Conservation (phyloP, 1,140 invertebrate species). For the Drosophila takahashii region DNA sequence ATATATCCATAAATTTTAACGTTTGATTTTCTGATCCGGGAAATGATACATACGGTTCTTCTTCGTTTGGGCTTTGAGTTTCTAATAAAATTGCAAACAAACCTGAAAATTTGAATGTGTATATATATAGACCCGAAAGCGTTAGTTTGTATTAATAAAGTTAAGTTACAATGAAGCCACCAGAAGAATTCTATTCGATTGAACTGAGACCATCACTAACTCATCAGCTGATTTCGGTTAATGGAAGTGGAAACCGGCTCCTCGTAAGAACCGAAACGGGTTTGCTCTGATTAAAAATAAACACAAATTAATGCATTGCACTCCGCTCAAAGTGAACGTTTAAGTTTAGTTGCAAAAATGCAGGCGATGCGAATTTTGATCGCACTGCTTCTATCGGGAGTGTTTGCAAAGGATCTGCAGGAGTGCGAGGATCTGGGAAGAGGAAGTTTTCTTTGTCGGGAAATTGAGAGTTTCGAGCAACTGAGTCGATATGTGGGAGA, state of each 20-base stretch:
- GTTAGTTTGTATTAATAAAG: too few relatives aligned
- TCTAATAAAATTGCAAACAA: too few relatives aligned
- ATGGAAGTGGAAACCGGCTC: slow-evolving; percentile 40
- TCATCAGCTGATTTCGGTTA: slow-evolving; percentile 6
- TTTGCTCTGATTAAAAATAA: slow-evolving; percentile 53
- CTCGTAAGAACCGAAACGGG: slow-evolving; percentile 31
- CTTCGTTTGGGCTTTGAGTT: too few relatives aligned
- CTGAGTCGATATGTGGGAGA: slow-evolving; percentile 33
- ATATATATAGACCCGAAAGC: too few relatives aligned
- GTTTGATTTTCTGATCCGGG: too few relatives aligned
- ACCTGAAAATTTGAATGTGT: too few relatives aligned
- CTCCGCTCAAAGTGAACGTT: neutral
- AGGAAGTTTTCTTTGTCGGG: slow-evolving; percentile 42
- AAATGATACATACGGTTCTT: too few relatives aligned
- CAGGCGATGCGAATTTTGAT: slow-evolving; percentile 32
- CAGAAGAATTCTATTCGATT: too few relatives aligned
- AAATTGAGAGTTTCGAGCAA: slow-evolving; percentile 61
- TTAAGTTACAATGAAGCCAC: neutral
- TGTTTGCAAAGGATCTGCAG: slow-evolving; percentile 47
- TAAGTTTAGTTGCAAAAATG: slow-evolving; percentile 44
- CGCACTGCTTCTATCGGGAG: neutral
- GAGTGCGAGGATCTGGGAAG: slow-evolving; percentile 54
- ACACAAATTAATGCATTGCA: slow-evolving; percentile 34
- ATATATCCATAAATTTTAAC: too few relatives aligned
- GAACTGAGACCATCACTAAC: neutral